phyloP scores from a whole-genome alignment of 2,113 vertebrate genomes.

The Nansenia antarctica region DNA sequence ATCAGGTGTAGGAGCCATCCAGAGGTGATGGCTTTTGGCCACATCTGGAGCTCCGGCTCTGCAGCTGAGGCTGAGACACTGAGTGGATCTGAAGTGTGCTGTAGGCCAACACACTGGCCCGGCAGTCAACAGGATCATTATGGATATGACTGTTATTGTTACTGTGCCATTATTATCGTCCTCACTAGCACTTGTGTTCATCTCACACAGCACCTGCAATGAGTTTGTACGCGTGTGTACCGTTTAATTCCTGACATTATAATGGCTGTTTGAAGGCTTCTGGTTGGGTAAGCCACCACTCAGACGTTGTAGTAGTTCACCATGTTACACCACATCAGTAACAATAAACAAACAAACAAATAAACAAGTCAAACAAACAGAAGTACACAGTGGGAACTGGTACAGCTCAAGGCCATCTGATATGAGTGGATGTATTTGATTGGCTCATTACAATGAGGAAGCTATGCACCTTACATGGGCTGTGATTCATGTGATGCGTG shows the following conservation, averaged over 20 bases:
- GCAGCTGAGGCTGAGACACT: conserved; percentile 31
- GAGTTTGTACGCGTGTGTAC: conserved; percentile 5
- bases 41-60: conserved; percentile 66
- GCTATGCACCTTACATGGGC: too few species aligned
- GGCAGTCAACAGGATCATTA: conserved; percentile 42
- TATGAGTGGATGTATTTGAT: conserved; percentile 1
- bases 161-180: conserved; percentile 47
- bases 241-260: too few species aligned
- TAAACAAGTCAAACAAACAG: background rate
- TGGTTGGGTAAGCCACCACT: conserved; percentile 20
- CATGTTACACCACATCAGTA: conserved; percentile 37
- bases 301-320: conserved; percentile 44
- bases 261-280: conserved; percentile 37
- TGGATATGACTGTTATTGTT: conserved; percentile 38
- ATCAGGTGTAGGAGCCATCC: conserved; percentile 57
- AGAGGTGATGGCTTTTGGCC: conserved; percentile 52
- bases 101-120: background rate
- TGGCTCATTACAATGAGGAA: background rate
- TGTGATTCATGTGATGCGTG: too few species aligned
- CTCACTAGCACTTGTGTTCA: conserved; percentile 34
- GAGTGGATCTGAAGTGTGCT: background rate
- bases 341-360: conserved; percentile 46
- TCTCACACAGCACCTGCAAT: conserved; percentile 15
- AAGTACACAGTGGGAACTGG: conserved; percentile 27
- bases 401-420: conserved; percentile 14